Evolutionary conservation across 2,113 vertebrate genomes (phyloP).

Genomic region (Polypterus bichir): DNA sequence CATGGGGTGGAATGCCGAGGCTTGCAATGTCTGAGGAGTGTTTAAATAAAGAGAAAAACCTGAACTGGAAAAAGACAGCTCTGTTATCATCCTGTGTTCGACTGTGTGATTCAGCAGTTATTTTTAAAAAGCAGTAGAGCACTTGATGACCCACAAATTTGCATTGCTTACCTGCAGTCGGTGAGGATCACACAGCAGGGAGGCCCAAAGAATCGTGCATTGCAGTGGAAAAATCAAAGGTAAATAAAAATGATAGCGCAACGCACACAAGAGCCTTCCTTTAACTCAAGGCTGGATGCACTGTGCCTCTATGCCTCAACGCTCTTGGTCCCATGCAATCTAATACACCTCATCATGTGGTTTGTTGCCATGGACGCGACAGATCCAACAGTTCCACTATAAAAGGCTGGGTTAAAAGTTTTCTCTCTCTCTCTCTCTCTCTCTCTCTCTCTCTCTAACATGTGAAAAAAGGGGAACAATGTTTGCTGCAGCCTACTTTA

Average conservation of each 20-base stretch:
- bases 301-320: conserved; percentile 49
- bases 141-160: too few species aligned
- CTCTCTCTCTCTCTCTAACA: conserved; percentile 32
- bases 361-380: conserved; percentile 82
- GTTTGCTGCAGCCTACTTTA: conserved; percentile 9
- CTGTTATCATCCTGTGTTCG: too few species aligned
- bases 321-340: conserved; percentile 69
- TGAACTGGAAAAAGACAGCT: too few species aligned
- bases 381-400: conserved; percentile 70
- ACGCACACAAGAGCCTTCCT: conserved; percentile 61
- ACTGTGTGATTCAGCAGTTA: too few species aligned
- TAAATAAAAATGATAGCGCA: conserved; percentile 6
- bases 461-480: conserved; percentile 35
- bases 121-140: too few species aligned
- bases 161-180: too few species aligned
- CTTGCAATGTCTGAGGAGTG: too few species aligned
- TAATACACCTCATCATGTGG: conserved; percentile 96
- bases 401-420: conserved; percentile 69
- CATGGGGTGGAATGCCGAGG: too few species aligned
- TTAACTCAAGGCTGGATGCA: conserved; percentile 55
- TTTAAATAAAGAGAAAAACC: too few species aligned
- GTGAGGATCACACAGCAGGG: too few species aligned
- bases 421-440: conserved; percentile 35
- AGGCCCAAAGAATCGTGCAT: too few species aligned
- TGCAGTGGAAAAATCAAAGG: too few species aligned